Conservation (phyloP, 2,113 vertebrate species). For the Mohoua ochrocephala region DNA sequence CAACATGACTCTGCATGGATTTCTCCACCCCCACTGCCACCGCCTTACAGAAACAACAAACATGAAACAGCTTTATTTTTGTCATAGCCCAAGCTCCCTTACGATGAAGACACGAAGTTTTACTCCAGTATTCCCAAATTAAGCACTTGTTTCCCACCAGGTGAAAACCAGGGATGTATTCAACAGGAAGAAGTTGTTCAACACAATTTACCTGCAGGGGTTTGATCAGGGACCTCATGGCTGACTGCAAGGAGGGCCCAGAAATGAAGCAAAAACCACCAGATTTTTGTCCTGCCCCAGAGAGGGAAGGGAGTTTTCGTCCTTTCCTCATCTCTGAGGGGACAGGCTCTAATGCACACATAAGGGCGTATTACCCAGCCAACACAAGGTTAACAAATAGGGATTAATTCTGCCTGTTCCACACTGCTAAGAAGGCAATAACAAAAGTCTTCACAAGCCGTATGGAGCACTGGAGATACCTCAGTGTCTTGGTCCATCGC, state of each 20-base stretch:
- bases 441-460: fast-evolving
- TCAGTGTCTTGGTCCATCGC: neutral
- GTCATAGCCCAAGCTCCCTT: neutral
- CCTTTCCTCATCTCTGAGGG: neutral
- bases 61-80: neutral
- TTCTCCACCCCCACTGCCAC: neutral
- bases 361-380: neutral
- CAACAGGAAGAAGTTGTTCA: neutral
- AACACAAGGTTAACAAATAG: neutral
- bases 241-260: neutral
- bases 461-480: neutral
- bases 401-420: neutral
- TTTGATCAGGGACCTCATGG: neutral
- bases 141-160: neutral
- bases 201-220: neutral
- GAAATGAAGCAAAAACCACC: neutral
- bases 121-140: neutral
- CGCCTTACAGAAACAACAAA: neutral
- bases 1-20: neutral
- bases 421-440: neutral
- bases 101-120: neutral
- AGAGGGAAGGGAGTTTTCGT: neutral
- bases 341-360: neutral
- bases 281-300: neutral
- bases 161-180: neutral